A percentile compares a stretch with the other conserved stretches of the same genome.
Evolutionary conservation across 1,140 invertebrate genomes (phyloP).

Genomic region (Planococcus citri): DNA sequence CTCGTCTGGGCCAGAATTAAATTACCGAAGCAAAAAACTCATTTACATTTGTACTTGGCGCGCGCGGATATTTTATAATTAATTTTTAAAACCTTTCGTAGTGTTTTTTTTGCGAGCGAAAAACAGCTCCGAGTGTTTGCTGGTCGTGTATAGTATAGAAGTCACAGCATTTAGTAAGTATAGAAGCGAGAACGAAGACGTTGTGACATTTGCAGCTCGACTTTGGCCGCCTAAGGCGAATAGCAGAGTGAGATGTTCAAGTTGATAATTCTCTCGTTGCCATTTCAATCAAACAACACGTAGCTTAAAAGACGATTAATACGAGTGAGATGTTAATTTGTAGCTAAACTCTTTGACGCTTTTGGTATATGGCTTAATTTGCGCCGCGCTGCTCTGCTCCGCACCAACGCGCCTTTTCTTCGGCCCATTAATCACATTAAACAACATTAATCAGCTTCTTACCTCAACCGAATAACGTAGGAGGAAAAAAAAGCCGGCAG

Average conservation of each 20-base stretch:
- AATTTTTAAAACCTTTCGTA: neutral
- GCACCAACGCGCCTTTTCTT: too few species aligned
- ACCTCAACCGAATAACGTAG: neutral
- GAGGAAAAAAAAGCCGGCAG: too few species aligned
- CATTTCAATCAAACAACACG: neutral
- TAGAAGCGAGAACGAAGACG: too few species aligned
- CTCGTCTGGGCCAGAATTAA: neutral
- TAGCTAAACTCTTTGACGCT: neutral
- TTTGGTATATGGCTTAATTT: neutral
- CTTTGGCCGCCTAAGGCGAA: too few species aligned
- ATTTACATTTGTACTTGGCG: neutral
- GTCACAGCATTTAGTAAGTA: too few species aligned
- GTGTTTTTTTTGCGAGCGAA: neutral
- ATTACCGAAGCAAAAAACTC: slow-evolving; percentile 6
- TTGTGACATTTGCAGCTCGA: neutral
- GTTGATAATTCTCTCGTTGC: neutral
- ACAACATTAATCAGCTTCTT: slow-evolving; percentile 7
- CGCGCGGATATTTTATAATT: neutral
- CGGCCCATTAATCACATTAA: slow-evolving; percentile 1
- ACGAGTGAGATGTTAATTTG: neutral
- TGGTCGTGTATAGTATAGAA: too few species aligned
- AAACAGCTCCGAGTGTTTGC: neutral
- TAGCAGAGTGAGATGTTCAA: neutral
- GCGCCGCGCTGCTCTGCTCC: too few species aligned
- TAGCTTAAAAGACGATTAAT: neutral